A percentile compares a stretch with the other conserved stretches of the same genome.
Evolutionary conservation across 1,140 invertebrate genomes (phyloP).

Genomic region (Parapsyche elsis): DNA sequence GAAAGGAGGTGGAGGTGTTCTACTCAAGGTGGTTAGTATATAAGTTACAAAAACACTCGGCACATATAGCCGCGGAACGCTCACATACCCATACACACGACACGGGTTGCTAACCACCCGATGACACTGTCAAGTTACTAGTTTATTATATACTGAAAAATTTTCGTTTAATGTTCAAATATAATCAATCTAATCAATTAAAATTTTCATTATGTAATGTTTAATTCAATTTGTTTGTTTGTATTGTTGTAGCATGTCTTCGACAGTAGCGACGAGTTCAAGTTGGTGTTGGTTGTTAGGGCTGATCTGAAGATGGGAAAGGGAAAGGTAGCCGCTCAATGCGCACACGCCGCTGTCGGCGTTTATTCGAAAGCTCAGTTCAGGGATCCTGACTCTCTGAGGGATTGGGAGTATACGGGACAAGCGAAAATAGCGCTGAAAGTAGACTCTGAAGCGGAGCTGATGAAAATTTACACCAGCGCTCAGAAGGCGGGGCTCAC

Average conservation of each 20-base stretch:
- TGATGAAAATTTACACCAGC: conserved; percentile 73
- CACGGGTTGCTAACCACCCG: no score
- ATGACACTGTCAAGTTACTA: no score
- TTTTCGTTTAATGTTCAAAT: no score
- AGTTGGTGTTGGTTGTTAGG: conserved; percentile 88
- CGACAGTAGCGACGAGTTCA: conserved; percentile 70
- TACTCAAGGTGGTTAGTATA: no score
- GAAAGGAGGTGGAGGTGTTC: no score
- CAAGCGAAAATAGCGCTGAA: conserved; percentile 87
- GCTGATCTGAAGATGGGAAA: conserved; percentile 94
- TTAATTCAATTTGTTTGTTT: no score
- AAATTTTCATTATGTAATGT: no score
- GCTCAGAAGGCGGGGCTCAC: conserved; percentile 78
- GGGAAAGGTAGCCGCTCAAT: conserved; percentile 94
- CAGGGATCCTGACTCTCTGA: conserved; percentile 73
- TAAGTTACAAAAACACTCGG: no score
- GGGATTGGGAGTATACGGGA: conserved; percentile 80
- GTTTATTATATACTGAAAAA: no score
- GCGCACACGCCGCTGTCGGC: conserved; percentile 87
- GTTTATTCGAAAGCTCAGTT: conserved; percentile 78
- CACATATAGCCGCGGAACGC: no score
- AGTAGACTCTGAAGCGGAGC: conserved; percentile 75
- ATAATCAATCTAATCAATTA: no score
- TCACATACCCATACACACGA: no score
- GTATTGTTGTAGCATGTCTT: conserved; percentile 26